Evolutionary conservation across 1,140 invertebrate species (phyloP), one percentile per base, ranked within the genome.

Genomic region (Bombus soroeensis): DNA sequence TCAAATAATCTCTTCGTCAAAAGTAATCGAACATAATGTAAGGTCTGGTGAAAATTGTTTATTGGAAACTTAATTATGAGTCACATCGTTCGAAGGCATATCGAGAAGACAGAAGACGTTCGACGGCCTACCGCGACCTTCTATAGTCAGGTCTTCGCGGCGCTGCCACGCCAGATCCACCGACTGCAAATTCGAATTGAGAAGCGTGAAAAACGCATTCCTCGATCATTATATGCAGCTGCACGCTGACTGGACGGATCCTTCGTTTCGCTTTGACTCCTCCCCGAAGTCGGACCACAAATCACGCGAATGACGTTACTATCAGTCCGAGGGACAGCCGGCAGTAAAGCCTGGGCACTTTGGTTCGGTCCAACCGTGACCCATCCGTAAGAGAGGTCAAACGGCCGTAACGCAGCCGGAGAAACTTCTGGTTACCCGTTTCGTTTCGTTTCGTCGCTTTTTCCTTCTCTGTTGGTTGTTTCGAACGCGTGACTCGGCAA

Each of bases 191-290:
- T 90, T 91, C 90, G 91, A 91, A 93, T 92, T 93, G 93, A 93
- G 89, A 91, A 92, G 91, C 93, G 92, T 93, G 91, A 93, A 93
- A 92, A 93, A 92, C 84, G 91, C 89, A 93, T 92, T 92, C 91
- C 89, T 81, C 88, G 91, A 92, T 93, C 83, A 88, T 92, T 93
- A 92, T 81, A 91, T 84, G 87, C 87, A 72, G 86, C 85, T 83
- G 70, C 84, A 78, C 64, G 39, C 57, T 41, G 43, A 73, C 25
- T 32, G 34, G 74, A 62, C 39, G 66, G 32, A 66, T 68, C 71
- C 53, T 59, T 74, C 22, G 47, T 68, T 71, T 77, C 73, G 57
- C 41, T 71, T 59, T 34, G 79, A 84, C 83, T 85, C 88, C 88
- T 87, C 76, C 84, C 85, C 74, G 62, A 43, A 85, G 75, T 78